These are phyloP conservation scores for Pedetes capensis DNA, from an alignment of 2,113 vertebrate genomes.

Conservation along the genomic window DNA sequence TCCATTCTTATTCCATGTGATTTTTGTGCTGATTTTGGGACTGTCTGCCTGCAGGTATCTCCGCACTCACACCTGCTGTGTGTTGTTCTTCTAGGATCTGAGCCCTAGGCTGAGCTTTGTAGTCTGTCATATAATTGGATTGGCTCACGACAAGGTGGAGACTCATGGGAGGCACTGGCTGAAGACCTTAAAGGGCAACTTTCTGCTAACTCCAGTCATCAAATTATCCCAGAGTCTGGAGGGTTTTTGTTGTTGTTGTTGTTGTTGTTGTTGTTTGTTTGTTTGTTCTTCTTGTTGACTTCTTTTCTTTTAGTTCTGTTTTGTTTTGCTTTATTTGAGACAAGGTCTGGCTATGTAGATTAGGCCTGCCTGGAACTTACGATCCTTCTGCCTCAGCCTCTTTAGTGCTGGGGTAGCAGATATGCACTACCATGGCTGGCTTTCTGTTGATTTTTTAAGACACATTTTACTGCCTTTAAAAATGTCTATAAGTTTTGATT, in stretches of 20 bases:
- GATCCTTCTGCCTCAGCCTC: too few relatives aligned
- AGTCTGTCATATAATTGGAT: neutral
- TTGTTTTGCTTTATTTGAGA: too few relatives aligned
- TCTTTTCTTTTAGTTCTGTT: neutral
- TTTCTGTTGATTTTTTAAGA: neutral
- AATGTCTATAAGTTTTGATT: neutral
- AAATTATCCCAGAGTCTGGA: neutral
- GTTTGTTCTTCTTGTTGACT: too few relatives aligned
- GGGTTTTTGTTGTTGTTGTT: neutral
- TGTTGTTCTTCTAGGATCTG: neutral
- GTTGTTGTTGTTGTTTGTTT: too few relatives aligned
- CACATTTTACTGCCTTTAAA: neutral
- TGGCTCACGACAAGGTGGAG: neutral
- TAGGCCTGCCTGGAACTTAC: too few relatives aligned
- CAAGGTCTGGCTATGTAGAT: too few relatives aligned
- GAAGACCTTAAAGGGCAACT: neutral
- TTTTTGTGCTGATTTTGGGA: neutral
- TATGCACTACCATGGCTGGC: too few relatives aligned
- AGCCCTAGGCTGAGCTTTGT: neutral
- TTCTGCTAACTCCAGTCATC: neutral
- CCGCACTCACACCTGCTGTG: neutral
- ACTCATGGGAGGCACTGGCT: neutral
- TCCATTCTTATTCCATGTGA: neutral
- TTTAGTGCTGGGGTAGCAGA: too few relatives aligned
- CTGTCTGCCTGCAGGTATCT: neutral